phyloP scores from a whole-genome alignment of 2,797 vertebrate genomes.

The Argya squamiceps region DNA sequence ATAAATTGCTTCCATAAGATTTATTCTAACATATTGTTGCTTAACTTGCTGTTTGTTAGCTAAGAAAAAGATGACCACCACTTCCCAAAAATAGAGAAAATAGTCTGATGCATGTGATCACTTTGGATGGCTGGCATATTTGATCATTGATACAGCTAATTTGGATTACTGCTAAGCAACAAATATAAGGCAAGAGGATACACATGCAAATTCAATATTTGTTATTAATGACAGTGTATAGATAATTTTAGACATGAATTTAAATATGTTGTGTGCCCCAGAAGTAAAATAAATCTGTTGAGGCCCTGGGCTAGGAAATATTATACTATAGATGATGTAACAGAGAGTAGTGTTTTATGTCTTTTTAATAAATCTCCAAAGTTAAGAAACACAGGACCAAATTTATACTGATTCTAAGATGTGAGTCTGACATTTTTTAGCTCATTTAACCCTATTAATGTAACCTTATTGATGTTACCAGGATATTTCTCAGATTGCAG shows the following conservation, averaged over 20 bases:
- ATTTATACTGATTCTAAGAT: neutral
- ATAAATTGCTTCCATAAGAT: neutral
- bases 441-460: neutral
- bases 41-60: neutral
- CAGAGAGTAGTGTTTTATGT: neutral
- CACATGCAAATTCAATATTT: neutral
- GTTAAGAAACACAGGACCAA: neutral
- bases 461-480: neutral
- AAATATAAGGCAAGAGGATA: neutral
- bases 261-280: neutral
- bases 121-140: neutral
- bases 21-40: neutral
- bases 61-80: neutral
- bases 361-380: neutral
- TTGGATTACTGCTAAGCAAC: neutral
- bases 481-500: neutral
- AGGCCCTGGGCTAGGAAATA: neutral
- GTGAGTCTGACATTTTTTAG: neutral
- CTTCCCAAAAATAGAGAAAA: rapidly evolving
- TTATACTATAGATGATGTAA: neutral
- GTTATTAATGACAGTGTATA: neutral
- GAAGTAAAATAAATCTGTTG: neutral
- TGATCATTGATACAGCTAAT: neutral
- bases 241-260: neutral
- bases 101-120: rapidly evolving